Percentiles rank a stretch among this genome's conserved stretches.
Conservation (phyloP, 2,888 invertebrate genomes). For the Camptogramma bilineatum region DNA sequence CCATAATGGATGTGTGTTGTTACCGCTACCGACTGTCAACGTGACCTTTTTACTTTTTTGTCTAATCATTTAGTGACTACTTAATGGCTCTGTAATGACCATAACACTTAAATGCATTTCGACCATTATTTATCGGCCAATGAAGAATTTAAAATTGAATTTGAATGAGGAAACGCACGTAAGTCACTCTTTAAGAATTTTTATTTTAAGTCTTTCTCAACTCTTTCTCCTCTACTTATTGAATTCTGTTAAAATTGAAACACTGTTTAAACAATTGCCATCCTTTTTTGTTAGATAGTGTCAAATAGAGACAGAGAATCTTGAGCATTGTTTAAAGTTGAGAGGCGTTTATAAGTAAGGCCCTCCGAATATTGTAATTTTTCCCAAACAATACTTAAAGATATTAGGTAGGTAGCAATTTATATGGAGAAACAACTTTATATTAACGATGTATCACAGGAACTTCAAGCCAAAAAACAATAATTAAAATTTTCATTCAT, state of each 20-base stretch:
- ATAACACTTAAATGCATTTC: slow-evolving; percentile 54
- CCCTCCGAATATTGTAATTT: slow-evolving; percentile 10
- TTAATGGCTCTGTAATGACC: slow-evolving; percentile 54
- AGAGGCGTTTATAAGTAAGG: no score
- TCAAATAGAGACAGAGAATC: no score
- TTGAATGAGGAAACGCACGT: slow-evolving; percentile 24
- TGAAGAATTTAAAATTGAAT: slow-evolving; percentile 28
- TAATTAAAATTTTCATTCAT: slow-evolving; percentile 9
- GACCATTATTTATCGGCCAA: slow-evolving; percentile 32
- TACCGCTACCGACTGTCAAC: slow-evolving; percentile 50
- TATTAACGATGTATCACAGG: not conserved
- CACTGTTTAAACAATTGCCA: no score
- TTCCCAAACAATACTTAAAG: not conserved
- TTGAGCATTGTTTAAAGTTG: no score
- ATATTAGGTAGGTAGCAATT: not conserved
- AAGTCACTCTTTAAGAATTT: slow-evolving; percentile 18
- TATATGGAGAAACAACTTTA: not conserved
- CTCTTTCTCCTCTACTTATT: no score
- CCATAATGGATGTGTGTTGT: slow-evolving; percentile 43
- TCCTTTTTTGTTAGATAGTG: no score
- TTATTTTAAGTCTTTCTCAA: no score
- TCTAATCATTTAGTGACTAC: slow-evolving; percentile 42
- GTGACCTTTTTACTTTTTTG: slow-evolving; percentile 46
- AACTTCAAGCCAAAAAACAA: not conserved
- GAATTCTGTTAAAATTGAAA: no score